Evolutionary conservation across 2,113 vertebrate species (phyloP), one percentile per base, ranked within the genome.

Genomic region (Cromileptes altivelis): DNA sequence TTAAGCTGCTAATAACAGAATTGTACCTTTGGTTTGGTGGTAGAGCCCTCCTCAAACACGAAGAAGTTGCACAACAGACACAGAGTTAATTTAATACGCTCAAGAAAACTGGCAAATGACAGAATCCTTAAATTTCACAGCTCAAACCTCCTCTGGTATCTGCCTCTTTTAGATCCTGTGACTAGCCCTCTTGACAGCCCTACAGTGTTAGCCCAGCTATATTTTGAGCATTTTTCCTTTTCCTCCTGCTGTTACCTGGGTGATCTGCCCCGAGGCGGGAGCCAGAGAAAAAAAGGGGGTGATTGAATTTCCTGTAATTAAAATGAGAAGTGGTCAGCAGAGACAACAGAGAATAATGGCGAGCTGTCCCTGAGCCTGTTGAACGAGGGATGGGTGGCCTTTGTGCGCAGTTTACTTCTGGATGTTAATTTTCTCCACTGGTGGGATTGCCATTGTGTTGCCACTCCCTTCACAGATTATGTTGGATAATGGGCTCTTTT

Each of bases 221-320:
- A 17, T 74, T 84, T 84, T 75, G 67, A 85, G 86, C 89, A 94
- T 94, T 89, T 91, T 91, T 25, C 88, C 57, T 82, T 86, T 85
- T 70, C 53, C 53, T 23, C 50, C 14, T 47, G 2, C 58, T 57
- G 94, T 95, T 91, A 90, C 95, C 92, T 71, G 72, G 94, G 94
- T 80, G 93, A 95, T 91, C 78, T 78, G 86, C 86, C 89, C 76
- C 4, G n/a, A 84, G 70, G 67, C 40, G 7, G 76, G 47, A 75
- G 55, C 61, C 70, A 52, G 64, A 75, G 84, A 62, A 68, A 64
- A 78, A 78, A 63, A 14, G 14, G 70, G 70, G 77, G 75, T 75
- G 91, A 94, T 94, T 94, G 89, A 90, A 92, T 94, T 95, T 94
- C 90, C 82, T 90, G 88, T 93, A 91, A 94, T 92, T 93, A 92